Conservation (phyloP, 2,888 invertebrate species). For the Trimorus sp. region DNA sequence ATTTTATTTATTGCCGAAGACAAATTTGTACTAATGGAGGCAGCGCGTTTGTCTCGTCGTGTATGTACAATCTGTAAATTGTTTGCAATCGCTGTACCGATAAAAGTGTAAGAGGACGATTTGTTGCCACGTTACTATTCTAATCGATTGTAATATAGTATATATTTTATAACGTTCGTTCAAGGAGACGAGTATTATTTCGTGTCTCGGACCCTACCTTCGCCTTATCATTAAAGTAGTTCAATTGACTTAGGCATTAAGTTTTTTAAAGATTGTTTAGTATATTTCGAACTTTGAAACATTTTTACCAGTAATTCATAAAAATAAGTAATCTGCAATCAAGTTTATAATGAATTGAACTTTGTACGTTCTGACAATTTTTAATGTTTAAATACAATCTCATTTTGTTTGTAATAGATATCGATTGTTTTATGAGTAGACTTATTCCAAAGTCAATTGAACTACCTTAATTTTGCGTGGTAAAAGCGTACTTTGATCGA, state of each 20-base stretch:
- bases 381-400: too few relatives aligned
- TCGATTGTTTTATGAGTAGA: too few relatives aligned
- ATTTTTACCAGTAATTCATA: too few relatives aligned
- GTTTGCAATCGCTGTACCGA: slow-evolving; percentile 69
- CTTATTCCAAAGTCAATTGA: too few relatives aligned
- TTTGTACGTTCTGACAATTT: too few relatives aligned
- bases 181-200: slow-evolving; percentile 49
- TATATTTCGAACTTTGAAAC: too few relatives aligned
- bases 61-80: slow-evolving; percentile 80
- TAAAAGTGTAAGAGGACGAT: too few relatives aligned
- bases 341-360: too few relatives aligned
- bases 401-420: too few relatives aligned
- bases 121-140: slow-evolving; percentile 57
- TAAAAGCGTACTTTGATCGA: slow-evolving; percentile 45
- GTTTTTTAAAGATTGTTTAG: too few relatives aligned
- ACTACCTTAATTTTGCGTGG: slow-evolving; percentile 51
- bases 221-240: slow-evolving; percentile 34
- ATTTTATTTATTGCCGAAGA: slow-evolving; percentile 72
- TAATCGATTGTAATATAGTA: slow-evolving; percentile 51
- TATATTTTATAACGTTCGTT: slow-evolving; percentile 55
- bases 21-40: slow-evolving; percentile 61
- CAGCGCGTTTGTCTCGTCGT: slow-evolving; percentile 58
- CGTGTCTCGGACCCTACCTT: slow-evolving; percentile 31
- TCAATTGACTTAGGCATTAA: too few relatives aligned
- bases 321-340: too few relatives aligned